Percentiles rank a stretch among this genome's conserved stretches.
Evolutionary conservation across 2,797 vertebrate species (phyloP).

Genomic region (Eutrigla gurnardus): DNA sequence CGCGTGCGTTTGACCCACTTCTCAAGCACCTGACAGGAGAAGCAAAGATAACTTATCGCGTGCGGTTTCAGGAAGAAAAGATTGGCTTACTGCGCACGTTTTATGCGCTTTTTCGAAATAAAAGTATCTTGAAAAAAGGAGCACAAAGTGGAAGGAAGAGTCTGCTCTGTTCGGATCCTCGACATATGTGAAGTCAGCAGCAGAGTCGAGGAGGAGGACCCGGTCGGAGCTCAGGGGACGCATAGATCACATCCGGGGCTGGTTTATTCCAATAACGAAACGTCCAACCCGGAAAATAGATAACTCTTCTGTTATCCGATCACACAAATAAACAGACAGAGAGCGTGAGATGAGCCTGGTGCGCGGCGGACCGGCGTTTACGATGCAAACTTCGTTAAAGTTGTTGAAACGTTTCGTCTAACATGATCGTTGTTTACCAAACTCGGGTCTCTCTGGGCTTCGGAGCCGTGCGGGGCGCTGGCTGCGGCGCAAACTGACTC

Average conservation of each 20-base stretch:
- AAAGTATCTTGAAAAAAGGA: not conserved
- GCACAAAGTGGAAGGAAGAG: not conserved
- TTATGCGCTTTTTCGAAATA: not conserved
- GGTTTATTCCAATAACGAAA: conserved; percentile 83
- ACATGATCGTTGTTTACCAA: conserved; percentile 41
- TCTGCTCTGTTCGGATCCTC: conserved; percentile 39
- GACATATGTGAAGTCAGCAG: conserved; percentile 13
- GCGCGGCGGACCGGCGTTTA: conserved; percentile 40
- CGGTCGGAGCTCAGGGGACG: conserved; percentile 45
- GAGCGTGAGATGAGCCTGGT: conserved; percentile 16
- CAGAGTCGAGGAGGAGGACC: conserved; percentile 43
- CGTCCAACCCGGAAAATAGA: conserved; percentile 83
- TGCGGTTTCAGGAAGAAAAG: conserved; percentile 5
- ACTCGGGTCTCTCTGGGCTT: conserved; percentile 29
- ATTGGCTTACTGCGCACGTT: not conserved
- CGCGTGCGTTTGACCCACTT: conserved; percentile 35
- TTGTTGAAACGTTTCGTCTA: conserved; percentile 22
- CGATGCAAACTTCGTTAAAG: conserved; percentile 14
- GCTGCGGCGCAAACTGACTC: conserved; percentile 73
- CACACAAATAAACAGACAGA: conserved; percentile 64
- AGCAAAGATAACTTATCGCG: not conserved
- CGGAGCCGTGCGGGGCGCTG: conserved; percentile 73
- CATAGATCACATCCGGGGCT: conserved; percentile 85
- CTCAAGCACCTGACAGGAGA: conserved; percentile 16
- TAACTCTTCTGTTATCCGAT: conserved; percentile 61